Evolutionary conservation across 2,888 invertebrate genomes (phyloP).

Genomic region (Callyntrura guangdongensis): DNA sequence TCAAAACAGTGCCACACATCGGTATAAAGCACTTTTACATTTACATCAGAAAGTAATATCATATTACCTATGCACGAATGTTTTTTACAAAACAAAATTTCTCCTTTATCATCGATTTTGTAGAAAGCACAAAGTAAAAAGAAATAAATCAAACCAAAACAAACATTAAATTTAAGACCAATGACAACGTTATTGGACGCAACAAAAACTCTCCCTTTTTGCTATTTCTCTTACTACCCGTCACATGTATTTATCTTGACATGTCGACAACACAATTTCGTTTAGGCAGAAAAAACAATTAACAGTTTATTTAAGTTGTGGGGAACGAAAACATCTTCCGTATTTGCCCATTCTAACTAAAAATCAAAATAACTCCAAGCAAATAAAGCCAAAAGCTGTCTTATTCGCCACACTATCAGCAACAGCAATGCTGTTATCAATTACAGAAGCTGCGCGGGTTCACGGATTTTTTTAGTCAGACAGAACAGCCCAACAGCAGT

Average conservation of each 20-base stretch:
- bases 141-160: too few species aligned
- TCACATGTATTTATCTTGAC: background rate
- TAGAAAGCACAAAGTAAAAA: too few species aligned
- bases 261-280: background rate
- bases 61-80: too few species aligned
- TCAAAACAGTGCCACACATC: background rate
- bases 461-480: background rate
- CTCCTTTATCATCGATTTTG: too few species aligned
- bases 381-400: slow-evolving; percentile 60
- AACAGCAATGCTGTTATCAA: background rate
- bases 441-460: background rate
- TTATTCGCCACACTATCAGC: slow-evolving; percentile 19
- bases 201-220: too few species aligned
- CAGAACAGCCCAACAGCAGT: slow-evolving; percentile 5
- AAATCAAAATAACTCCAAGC: background rate
- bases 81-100: too few species aligned
- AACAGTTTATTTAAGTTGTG: background rate
- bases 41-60: background rate
- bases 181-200: too few species aligned
- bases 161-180: too few species aligned
- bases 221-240: background rate
- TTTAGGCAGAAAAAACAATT: background rate
- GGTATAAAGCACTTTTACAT: background rate
- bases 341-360: slow-evolving; percentile 41
- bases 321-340: background rate